These are phyloP conservation scores for Dunckerocampus dactyliophorus DNA, from an alignment of 2,113 vertebrate genomes.

Conservation along the genomic window DNA sequence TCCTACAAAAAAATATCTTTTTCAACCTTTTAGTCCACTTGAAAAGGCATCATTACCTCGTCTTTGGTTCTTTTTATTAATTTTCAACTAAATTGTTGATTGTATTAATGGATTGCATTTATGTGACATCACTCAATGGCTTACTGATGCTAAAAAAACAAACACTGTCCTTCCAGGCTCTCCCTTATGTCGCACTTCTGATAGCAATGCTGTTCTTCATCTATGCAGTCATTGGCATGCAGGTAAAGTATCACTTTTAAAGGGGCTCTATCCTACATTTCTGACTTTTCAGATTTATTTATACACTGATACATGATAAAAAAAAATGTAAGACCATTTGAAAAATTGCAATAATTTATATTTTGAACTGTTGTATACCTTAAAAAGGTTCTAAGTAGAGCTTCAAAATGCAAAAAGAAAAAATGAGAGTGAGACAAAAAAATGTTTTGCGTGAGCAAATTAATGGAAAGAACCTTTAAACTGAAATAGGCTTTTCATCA, in stretches of 20 bases:
- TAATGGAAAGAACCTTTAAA: too few relatives aligned
- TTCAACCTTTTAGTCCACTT: not conserved
- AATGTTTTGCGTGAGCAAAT: too few relatives aligned
- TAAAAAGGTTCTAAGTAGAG: not conserved
- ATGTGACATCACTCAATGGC: too few relatives aligned
- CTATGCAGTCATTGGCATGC: conserved; percentile 98
- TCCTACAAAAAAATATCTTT: not conserved
- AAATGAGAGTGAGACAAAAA: not conserved
- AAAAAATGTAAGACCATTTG: too few relatives aligned
- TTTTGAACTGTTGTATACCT: not conserved
- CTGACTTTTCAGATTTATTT: not conserved
- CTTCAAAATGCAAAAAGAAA: not conserved
- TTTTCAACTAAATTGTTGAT: not conserved
- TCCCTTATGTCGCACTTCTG: conserved; percentile 94
- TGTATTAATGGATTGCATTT: not conserved
- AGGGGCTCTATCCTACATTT: not conserved
- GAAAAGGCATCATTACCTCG: not conserved
- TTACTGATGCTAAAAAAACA: too few relatives aligned
- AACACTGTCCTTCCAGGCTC: conserved; percentile 73
- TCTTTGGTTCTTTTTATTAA: not conserved
- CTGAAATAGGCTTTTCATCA: too few relatives aligned
- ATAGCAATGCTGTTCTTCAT: conserved; percentile 99
- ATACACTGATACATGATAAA: too few relatives aligned
- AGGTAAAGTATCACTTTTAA: conserved; percentile 70
- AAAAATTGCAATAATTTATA: too few relatives aligned